Conservation (phyloP, 1,140 invertebrate species). For the Bilobella aurantiaca region DNA sequence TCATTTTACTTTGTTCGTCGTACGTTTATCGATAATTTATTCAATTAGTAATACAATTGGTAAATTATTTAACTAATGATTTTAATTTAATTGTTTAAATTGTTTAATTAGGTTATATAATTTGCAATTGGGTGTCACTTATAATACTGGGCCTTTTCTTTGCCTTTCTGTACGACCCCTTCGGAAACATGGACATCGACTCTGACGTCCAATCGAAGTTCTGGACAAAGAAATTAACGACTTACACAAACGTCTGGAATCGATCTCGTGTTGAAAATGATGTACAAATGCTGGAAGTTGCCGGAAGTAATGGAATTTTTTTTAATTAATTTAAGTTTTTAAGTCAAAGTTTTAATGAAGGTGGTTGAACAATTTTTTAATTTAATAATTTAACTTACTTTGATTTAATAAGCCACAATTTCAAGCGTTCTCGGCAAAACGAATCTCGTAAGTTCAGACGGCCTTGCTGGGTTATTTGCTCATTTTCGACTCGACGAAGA, state of each 20-base stretch:
- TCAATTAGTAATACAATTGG: neutral
- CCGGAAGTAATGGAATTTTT: constrained; percentile 52
- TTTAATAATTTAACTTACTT: neutral
- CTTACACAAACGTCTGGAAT: constrained; percentile 54
- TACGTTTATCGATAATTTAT: constrained; percentile 6
- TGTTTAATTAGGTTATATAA: constrained; percentile 52
- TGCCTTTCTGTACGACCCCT: constrained; percentile 57
- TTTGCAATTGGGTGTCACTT: constrained; percentile 66
- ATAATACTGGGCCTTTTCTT: constrained; percentile 61
- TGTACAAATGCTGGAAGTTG: constrained; percentile 69
- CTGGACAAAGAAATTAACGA: constrained; percentile 15
- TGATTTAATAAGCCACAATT: constrained; percentile 48
- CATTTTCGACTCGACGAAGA: constrained; percentile 41
- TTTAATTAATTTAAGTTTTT: constrained; percentile 1
- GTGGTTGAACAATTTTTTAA: neutral
- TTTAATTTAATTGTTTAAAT: neutral
- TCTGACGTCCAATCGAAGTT: neutral
- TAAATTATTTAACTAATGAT: neutral
- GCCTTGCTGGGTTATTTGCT: constrained; percentile 71
- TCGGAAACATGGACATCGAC: constrained; percentile 51
- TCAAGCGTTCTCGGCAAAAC: constrained; percentile 65
- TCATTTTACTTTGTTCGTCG: constrained; percentile 24
- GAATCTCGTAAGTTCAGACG: constrained; percentile 76
- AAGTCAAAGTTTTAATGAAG: neutral
- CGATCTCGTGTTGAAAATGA: constrained; percentile 52